Percentiles rank a stretch among this genome's conserved stretches.
phyloP scores from a whole-genome alignment of 30 jellyfish, hydroid and myxozoan genomes.

The Hydractinia symbiolongicarpus region DNA sequence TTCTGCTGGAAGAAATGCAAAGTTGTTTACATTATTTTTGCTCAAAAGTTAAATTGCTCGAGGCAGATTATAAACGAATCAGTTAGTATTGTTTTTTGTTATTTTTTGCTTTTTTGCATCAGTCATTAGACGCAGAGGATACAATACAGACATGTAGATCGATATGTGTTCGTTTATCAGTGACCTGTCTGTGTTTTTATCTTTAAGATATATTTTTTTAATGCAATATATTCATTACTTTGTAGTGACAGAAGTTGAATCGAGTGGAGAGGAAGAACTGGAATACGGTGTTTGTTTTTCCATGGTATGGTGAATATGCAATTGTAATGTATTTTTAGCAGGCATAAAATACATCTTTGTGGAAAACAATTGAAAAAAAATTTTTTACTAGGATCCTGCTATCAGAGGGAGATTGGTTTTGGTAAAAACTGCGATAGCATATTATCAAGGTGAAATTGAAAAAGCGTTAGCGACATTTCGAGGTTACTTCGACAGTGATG shows the following conservation, averaged over 20 bases:
- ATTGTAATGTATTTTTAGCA: neutral
- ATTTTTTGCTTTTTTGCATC: neutral
- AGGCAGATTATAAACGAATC: neutral
- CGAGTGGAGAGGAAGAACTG: no score
- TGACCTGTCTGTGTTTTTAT: no score
- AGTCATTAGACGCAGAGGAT: neutral
- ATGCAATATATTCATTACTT: no score
- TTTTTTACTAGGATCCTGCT: neutral
- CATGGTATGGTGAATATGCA: neutral
- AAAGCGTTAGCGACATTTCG: neutral
- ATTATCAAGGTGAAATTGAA: neutral
- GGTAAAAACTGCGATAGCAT: slow-evolving; percentile 1
- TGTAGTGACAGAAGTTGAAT: no score
- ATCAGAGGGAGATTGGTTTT: neutral
- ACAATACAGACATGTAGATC: neutral
- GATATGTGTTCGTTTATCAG: neutral
- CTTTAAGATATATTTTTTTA: no score
- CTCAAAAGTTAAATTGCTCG: neutral
- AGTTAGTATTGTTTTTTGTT: neutral
- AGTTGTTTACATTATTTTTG: neutral
- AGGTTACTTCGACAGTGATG: neutral
- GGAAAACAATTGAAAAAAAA: no score
- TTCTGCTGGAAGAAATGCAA: neutral
- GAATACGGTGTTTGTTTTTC: neutral
- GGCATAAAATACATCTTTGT: neutral